Evolutionary conservation across 2,797 vertebrate species (phyloP).

Genomic region (Falco concolor): DNA sequence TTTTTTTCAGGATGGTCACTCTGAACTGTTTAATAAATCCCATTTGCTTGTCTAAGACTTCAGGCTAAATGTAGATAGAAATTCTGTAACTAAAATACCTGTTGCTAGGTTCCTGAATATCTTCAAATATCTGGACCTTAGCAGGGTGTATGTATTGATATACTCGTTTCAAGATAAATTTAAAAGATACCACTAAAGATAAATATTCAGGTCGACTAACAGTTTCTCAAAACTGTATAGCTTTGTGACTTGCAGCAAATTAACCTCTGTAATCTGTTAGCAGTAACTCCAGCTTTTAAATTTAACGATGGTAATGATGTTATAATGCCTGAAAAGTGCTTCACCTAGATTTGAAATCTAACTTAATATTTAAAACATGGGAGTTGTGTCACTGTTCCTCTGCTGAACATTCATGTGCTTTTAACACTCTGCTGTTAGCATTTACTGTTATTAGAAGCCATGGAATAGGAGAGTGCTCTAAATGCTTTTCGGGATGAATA

Average conservation of each 20-base stretch:
- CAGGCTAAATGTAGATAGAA: background rate
- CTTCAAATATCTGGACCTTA: background rate
- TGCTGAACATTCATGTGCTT: background rate
- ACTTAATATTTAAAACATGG: background rate
- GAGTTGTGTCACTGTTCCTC: background rate
- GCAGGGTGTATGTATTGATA: accelerated
- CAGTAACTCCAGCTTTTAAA: background rate
- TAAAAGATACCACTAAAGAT: background rate
- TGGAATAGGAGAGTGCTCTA: background rate
- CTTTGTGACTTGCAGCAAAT: background rate
- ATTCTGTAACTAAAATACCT: too few species aligned
- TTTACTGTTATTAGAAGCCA: background rate
- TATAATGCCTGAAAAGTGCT: background rate
- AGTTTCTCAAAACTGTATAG: background rate
- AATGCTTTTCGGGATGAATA: background rate
- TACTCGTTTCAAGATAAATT: background rate
- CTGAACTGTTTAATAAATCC: background rate
- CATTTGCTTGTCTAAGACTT: background rate
- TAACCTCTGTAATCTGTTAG: background rate
- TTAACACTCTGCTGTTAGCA: background rate
- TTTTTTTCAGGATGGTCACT: background rate
- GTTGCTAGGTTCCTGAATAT: background rate
- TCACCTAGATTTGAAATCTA: background rate
- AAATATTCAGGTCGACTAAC: background rate
- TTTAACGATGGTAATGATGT: background rate